phyloP scores from a whole-genome alignment of 2,113 vertebrate species.

The Notothenia rossii region DNA sequence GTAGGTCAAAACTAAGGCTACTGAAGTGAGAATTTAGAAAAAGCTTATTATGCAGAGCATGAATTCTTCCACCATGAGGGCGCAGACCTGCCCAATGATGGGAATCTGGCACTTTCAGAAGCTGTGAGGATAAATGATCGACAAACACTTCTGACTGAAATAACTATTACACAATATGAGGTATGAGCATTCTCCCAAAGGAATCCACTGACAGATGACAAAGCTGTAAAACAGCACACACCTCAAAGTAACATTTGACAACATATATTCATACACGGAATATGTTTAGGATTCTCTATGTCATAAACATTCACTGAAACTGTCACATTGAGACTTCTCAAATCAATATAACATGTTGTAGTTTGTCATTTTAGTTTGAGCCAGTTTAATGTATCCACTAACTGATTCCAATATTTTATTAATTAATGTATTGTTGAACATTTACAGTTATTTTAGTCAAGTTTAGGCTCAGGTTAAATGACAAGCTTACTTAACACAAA shows the following conservation, averaged over 20 bases:
- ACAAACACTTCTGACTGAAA: neutral
- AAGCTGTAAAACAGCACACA: neutral
- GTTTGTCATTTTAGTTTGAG: neutral
- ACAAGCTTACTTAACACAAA: neutral
- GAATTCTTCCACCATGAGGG: neutral
- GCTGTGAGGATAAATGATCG: neutral
- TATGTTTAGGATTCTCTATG: neutral
- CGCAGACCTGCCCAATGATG: neutral
- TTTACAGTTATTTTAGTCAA: neutral
- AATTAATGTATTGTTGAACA: neutral
- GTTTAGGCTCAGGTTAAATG: neutral
- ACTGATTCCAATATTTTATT: neutral
- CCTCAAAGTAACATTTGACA: constrained; percentile 5
- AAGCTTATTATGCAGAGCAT: neutral
- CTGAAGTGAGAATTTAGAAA: constrained; percentile 6
- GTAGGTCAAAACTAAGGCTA: constrained; percentile 1
- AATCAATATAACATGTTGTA: neutral
- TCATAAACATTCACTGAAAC: neutral
- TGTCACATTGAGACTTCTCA: constrained; percentile 1
- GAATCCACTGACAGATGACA: neutral
- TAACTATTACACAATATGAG: constrained; percentile 3
- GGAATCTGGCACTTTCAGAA: neutral
- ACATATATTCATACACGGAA: neutral
- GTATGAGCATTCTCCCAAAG: neutral
- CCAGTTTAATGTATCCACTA: neutral